These are phyloP conservation scores for Menura novaehollandiae DNA, from an alignment of 2,113 vertebrate species.

Conservation along the genomic window DNA sequence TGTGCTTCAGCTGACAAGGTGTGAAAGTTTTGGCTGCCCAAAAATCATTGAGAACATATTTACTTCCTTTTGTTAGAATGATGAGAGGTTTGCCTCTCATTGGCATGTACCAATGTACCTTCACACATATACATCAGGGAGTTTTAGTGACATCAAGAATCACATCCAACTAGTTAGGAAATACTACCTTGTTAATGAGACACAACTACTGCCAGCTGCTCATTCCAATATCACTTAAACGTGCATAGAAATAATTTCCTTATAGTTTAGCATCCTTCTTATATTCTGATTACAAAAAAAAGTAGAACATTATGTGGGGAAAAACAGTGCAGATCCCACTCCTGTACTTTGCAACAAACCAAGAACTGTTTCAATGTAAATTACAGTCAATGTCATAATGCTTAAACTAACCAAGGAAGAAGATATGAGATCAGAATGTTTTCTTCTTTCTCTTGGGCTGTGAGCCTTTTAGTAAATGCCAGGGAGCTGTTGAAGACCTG, in stretches of 20 bases:
- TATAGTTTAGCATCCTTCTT: not conserved
- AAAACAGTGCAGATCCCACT: not conserved
- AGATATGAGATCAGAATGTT: not conserved
- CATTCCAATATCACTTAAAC: not conserved
- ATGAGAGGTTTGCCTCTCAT: not conserved
- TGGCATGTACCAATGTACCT: not conserved
- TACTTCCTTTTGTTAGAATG: not conserved
- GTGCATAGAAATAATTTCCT: not conserved
- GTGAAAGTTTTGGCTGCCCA: constrained; percentile 12
- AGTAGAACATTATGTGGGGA: not conserved
- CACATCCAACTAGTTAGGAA: not conserved
- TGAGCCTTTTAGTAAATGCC: not conserved
- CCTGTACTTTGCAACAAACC: not conserved
- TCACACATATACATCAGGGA: not conserved
- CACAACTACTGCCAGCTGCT: not conserved
- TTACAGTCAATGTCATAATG: not conserved
- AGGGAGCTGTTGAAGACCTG: not conserved
- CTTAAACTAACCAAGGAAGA: not conserved
- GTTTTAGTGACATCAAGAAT: not conserved
- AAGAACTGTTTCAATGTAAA: not conserved
- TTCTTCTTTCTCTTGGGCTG: not conserved
- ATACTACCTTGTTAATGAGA: not conserved
- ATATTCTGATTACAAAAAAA: not conserved
- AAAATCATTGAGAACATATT: not conserved
- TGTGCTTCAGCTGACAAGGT: not conserved